A percentile compares a stretch with the other conserved stretches of the same genome.
Evolutionary conservation across 1,140 invertebrate genomes (phyloP).

Genomic region (Drosophila seguyi): DNA sequence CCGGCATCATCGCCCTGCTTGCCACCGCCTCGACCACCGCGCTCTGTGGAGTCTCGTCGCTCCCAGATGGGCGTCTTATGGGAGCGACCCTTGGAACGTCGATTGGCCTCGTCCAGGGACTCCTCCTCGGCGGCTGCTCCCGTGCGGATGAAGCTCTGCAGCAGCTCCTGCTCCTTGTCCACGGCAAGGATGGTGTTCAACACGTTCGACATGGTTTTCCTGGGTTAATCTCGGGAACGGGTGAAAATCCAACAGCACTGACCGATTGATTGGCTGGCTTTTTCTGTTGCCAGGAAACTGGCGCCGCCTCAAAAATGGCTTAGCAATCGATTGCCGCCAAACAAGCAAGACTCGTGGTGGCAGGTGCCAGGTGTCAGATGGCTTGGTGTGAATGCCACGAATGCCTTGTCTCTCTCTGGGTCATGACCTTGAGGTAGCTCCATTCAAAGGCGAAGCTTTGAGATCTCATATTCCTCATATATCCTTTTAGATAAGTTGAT

Average conservation of each 20-base stretch:
- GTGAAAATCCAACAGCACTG: constrained; percentile 58
- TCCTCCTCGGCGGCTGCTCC: constrained; percentile 85
- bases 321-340: constrained; percentile 67
- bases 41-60: constrained; percentile 46
- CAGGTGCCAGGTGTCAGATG: constrained; percentile 19
- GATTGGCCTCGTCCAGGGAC: constrained; percentile 58
- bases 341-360: constrained; percentile 32
- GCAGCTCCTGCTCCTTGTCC: constrained; percentile 89
- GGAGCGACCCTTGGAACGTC: constrained; percentile 61
- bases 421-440: constrained; percentile 30
- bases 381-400: constrained; percentile 23
- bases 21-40: constrained; percentile 34
- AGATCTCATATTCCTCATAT: not conserved
- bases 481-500: no score
- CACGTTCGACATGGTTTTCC: constrained; percentile 64
- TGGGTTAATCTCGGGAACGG: constrained; percentile 7
- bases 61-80: constrained; percentile 63
- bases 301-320: constrained; percentile 38
- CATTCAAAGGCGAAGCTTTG: not conserved
- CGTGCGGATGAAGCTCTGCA: constrained; percentile 91
- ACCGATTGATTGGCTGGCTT: constrained; percentile 64
- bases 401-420: constrained; percentile 26
- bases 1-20: constrained; percentile 68
- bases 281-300: constrained; percentile 66
- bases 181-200: constrained; percentile 87